Percentiles rank a stretch among this genome's conserved stretches.
Conservation (phyloP, 1,140 invertebrate genomes). For the Diorhabda carinulata region DNA sequence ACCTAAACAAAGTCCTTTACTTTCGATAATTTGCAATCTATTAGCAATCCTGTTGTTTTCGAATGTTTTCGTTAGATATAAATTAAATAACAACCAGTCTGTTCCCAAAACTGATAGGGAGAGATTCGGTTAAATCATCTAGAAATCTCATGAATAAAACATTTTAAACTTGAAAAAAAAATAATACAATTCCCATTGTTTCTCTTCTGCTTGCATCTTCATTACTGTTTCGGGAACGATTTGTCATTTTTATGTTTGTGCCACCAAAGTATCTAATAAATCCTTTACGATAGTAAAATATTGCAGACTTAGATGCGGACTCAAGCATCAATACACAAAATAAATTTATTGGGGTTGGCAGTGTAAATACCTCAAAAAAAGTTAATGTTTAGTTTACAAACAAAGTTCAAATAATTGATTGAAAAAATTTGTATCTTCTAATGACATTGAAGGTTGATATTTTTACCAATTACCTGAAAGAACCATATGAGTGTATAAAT, state of each 20-base stretch:
- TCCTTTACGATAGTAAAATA: background rate
- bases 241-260: conserved; percentile 1
- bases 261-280: conserved; percentile 1
- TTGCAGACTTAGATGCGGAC: background rate
- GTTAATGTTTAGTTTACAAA: too few species aligned
- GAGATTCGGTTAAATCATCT: background rate
- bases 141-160: conserved; percentile 1
- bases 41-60: background rate
- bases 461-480: too few species aligned
- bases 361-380: too few species aligned
- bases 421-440: too few species aligned
- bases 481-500: too few species aligned
- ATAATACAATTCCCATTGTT: background rate
- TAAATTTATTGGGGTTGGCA: too few species aligned
- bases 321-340: background rate
- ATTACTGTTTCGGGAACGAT: background rate
- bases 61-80: background rate
- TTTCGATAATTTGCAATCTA: too few species aligned
- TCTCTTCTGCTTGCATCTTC: background rate
- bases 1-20: too few species aligned
- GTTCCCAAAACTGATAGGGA: background rate
- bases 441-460: too few species aligned
- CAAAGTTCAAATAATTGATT: too few species aligned
- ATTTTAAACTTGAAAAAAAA: background rate
- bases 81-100: background rate